phyloP scores from a whole-genome alignment of 2,888 invertebrate species.

The Pinctada fucata region DNA sequence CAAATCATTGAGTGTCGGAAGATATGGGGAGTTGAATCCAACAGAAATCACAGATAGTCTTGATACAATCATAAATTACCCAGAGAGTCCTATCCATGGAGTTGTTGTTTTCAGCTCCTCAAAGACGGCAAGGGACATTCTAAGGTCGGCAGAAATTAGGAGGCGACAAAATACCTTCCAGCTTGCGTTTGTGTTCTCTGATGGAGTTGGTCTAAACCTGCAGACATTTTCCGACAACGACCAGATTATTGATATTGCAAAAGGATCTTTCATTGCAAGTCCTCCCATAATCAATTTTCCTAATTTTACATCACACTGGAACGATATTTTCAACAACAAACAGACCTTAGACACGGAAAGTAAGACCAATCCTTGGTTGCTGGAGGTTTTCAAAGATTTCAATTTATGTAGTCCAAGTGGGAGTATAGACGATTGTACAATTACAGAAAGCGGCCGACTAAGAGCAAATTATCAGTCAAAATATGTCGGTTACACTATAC shows the following conservation, averaged over 20 bases:
- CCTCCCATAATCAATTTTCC: conserved; percentile 5
- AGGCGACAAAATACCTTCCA: neutral
- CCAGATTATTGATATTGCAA: neutral
- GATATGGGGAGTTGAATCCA: too few relatives aligned
- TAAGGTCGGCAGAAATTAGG: conserved; percentile 7
- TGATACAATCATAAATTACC: too few relatives aligned
- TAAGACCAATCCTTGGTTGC: conserved; percentile 37
- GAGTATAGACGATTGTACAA: neutral
- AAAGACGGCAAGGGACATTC: neutral
- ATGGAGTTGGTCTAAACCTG: conserved; percentile 5
- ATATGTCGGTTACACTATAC: conserved; percentile 45
- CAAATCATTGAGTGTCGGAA: too few relatives aligned
- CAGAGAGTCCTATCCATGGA: too few relatives aligned
- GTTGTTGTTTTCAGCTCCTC: neutral
- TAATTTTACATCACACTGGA: conserved; percentile 38
- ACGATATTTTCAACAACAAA: conserved; percentile 22
- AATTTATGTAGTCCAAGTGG: conserved; percentile 10
- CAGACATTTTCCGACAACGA: neutral
- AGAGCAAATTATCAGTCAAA: too few relatives aligned
- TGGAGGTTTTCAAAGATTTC: conserved; percentile 14
- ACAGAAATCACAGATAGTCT: too few relatives aligned
- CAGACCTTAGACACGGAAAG: conserved; percentile 17
- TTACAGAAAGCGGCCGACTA: too few relatives aligned
- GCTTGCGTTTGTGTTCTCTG: conserved; percentile 29
- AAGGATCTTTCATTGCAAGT: conserved; percentile 18